Conservation (phyloP, 2,113 vertebrate species). For the Dasyurus viverrinus region DNA sequence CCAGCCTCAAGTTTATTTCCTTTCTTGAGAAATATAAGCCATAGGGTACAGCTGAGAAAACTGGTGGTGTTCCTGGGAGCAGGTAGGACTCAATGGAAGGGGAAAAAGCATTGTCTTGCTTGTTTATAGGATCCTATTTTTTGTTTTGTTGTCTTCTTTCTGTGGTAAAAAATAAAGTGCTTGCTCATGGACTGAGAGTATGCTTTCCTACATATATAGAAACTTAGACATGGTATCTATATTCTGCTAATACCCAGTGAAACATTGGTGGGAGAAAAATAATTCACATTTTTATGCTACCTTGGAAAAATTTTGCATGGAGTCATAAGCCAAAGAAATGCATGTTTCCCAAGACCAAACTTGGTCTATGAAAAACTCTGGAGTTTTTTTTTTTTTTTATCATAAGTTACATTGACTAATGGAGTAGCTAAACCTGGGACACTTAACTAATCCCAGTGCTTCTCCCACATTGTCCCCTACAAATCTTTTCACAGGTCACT, state of each 20-base stretch:
- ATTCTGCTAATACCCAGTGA: background rate
- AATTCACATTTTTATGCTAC: background rate
- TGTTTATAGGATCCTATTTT: background rate
- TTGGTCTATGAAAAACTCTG: background rate
- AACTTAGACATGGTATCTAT: background rate
- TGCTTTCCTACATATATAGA: background rate
- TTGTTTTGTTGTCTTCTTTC: background rate
- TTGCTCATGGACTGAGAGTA: background rate
- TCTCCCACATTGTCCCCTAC: background rate
- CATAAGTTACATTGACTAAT: background rate
- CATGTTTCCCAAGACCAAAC: background rate
- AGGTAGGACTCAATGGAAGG: background rate
- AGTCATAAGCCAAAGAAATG: background rate
- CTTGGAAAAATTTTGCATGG: background rate
- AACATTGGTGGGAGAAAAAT: background rate
- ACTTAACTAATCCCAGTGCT: background rate
- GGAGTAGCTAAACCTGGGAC: constrained; percentile 5
- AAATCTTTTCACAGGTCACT: background rate
- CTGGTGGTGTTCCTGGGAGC: background rate
- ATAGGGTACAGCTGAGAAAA: background rate
- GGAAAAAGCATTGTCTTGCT: background rate
- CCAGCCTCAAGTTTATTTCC: background rate
- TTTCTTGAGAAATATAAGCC: background rate
- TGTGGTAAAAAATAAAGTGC: background rate
- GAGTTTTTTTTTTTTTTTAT: too few species aligned